Percentiles rank a stretch among this genome's conserved stretches.
These are phyloP conservation scores for Scrobipalpa costella DNA, from an alignment of 2,888 invertebrate genomes.

Conservation along the genomic window DNA sequence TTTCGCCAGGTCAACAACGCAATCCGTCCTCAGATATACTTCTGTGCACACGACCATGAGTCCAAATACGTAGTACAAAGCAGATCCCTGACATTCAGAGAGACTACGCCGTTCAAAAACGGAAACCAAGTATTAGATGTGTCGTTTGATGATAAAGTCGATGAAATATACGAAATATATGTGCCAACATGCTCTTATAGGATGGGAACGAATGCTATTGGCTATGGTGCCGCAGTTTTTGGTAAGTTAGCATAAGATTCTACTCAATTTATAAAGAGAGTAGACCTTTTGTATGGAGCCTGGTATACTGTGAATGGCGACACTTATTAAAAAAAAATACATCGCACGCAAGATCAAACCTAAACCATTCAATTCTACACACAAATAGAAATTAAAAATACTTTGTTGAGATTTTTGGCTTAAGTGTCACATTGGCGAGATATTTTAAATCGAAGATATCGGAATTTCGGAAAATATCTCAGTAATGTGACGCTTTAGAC, in stretches of 20 bases:
- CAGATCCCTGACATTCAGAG: slow-evolving; percentile 44
- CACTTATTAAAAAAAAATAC: too few relatives aligned
- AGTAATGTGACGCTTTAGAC: too few relatives aligned
- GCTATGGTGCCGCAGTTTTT: slow-evolving; percentile 91
- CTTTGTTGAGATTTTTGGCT: too few relatives aligned
- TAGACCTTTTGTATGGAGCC: too few relatives aligned
- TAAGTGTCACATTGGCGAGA: too few relatives aligned
- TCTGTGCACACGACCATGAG: slow-evolving; percentile 86
- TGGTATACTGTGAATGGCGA: too few relatives aligned
- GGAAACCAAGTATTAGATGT: slow-evolving; percentile 50
- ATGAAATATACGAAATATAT: slow-evolving; percentile 86
- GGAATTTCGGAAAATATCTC: too few relatives aligned
- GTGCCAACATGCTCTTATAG: slow-evolving; percentile 98
- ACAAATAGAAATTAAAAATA: too few relatives aligned
- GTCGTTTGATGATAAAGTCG: slow-evolving; percentile 36
- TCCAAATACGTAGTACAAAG: slow-evolving; percentile 80
- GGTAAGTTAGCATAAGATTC: slow-evolving; percentile 84
- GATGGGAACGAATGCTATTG: slow-evolving; percentile 94
- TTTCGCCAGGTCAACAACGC: slow-evolving; percentile 84
- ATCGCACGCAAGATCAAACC: too few relatives aligned
- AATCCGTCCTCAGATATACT: slow-evolving; percentile 68
- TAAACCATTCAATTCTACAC: too few relatives aligned
- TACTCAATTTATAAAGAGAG: too few relatives aligned
- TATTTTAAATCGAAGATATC: too few relatives aligned
- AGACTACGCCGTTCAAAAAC: slow-evolving; percentile 43